These are phyloP conservation scores for Chrysina gloriosa DNA, from an alignment of 2,888 invertebrate genomes.

Conservation along the genomic window DNA sequence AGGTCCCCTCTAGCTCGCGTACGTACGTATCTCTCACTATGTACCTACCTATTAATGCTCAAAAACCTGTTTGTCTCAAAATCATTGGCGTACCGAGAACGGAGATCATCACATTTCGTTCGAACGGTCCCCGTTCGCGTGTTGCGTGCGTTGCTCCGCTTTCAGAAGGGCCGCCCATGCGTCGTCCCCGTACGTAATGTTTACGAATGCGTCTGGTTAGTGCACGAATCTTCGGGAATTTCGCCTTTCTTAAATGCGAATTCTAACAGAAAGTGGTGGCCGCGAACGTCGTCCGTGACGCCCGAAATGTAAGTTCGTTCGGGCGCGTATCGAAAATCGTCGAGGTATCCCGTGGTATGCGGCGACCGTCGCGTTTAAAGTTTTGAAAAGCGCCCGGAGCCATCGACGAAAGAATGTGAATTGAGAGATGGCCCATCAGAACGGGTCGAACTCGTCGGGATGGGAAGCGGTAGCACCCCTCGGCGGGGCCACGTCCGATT, in stretches of 20 bases:
- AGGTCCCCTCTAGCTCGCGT: conserved; percentile 10
- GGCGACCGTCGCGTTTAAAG: conserved; percentile 45
- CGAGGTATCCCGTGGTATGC: conserved; percentile 45
- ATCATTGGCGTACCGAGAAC: conserved; percentile 46
- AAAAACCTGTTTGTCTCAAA: conserved; percentile 53
- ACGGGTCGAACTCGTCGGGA: conserved; percentile 52
- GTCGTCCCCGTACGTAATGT: conserved; percentile 47
- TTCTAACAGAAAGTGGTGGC: conserved; percentile 27
- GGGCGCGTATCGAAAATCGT: conserved; percentile 20
- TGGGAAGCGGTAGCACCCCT: conserved; percentile 58
- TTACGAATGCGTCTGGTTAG: conserved; percentile 41
- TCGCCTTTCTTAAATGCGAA: conserved; percentile 27
- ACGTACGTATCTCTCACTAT: conserved; percentile 2
- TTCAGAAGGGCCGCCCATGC: conserved; percentile 47
- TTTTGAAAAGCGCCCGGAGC: conserved; percentile 48
- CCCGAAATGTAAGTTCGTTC: conserved; percentile 12
- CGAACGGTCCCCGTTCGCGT: conserved; percentile 1
- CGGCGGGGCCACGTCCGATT: conserved; percentile 53
- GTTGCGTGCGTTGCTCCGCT: neutral
- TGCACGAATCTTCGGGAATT: conserved; percentile 24
- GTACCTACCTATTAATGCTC: conserved; percentile 44
- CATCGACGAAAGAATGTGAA: conserved; percentile 50
- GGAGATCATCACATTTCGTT: conserved; percentile 16
- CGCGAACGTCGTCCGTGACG: neutral
- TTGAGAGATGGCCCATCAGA: conserved; percentile 57